These are phyloP conservation scores for Glareola pratincola DNA, from an alignment of 2,113 vertebrate genomes.

Conservation along the genomic window DNA sequence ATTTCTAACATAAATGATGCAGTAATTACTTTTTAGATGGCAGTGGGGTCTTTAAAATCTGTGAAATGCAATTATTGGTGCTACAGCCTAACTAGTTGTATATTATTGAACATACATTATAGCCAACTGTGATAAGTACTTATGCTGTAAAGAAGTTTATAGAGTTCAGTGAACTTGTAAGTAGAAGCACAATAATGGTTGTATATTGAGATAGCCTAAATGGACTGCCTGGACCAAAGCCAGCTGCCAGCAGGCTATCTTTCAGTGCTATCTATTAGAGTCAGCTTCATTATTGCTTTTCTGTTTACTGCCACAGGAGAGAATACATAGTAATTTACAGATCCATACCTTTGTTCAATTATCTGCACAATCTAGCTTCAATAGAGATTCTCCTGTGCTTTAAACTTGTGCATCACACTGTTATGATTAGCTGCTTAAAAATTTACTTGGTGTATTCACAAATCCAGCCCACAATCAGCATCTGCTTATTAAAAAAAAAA, in stretches of 20 bases:
- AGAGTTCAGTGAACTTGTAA: conserved; percentile 39
- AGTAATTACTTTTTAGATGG: not conserved
- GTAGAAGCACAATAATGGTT: conserved; percentile 15
- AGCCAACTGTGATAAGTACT: not conserved
- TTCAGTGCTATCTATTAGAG: not conserved
- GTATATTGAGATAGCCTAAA: not conserved
- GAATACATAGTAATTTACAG: conserved; percentile 8
- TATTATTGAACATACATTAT: not conserved
- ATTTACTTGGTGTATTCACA: not conserved
- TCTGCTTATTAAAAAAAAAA: not conserved
- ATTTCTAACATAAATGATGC: not conserved
- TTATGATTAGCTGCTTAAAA: not conserved
- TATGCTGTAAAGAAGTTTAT: conserved; percentile 11
- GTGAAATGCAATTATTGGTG: conserved; percentile 9
- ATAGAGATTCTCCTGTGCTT: not conserved
- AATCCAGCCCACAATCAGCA: not conserved
- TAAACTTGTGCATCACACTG: not conserved
- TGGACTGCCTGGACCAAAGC: not conserved
- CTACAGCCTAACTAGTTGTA: not conserved
- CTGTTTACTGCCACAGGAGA: not conserved
- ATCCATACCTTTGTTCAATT: conserved; percentile 31
- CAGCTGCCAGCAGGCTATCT: not conserved
- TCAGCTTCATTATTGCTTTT: conserved; percentile 20
- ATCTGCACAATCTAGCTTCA: conserved; percentile 13
- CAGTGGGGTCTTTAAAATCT: not conserved